Evolutionary conservation across 2,888 invertebrate species (phyloP), one percentile per base, ranked within the genome.

Genomic region (Liposcelis brunnea): DNA sequence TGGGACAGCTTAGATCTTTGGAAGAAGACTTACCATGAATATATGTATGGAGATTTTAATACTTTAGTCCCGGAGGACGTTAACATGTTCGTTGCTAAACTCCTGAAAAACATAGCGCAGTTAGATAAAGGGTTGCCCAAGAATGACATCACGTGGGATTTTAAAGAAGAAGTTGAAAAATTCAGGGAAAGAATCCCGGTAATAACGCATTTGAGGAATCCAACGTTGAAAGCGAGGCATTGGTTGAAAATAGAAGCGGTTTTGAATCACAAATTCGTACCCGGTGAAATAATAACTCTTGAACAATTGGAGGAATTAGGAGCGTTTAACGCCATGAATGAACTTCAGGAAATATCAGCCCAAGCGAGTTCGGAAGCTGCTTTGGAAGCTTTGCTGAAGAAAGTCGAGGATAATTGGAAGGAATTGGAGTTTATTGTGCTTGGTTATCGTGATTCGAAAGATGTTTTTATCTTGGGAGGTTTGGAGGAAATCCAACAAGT

Each of bases 341-440:
- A 79, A 49, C 61, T 93, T 12, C 80, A 82, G 74, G 86, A 90
- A 57, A 75, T 91, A 7, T 82, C 89, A 0, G 80, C 80, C 0
- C 83, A 86, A 59, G 91, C 91, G 0, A 86, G 83, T 53, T 86
- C 89, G 2, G 91, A 93, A 60, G 79, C 80, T 2, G 79, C 80
- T 5, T 68, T 91, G 10, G 90, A 91, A 62, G 64, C 66, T 6
- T 69, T 90, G 56, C 65, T 91, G 5, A 82, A 79, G 56, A 85
- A 80, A 69, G 80, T 90, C 35, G 87, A 89, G 61, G 81, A 80
- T 52, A 66, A 78, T 2, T 91, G 90, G 89, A 80, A 84, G 52
- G 64, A 74, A 0, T 66, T 83, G 2, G 85, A 89, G 57, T 80
- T 90, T 53, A 69, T 75, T 1, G 77, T 90, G 1, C 59, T 84